Evolutionary conservation across 2,888 invertebrate genomes (phyloP), one percentile per base, ranked within the genome.

Genomic region (Meloe dianella): DNA sequence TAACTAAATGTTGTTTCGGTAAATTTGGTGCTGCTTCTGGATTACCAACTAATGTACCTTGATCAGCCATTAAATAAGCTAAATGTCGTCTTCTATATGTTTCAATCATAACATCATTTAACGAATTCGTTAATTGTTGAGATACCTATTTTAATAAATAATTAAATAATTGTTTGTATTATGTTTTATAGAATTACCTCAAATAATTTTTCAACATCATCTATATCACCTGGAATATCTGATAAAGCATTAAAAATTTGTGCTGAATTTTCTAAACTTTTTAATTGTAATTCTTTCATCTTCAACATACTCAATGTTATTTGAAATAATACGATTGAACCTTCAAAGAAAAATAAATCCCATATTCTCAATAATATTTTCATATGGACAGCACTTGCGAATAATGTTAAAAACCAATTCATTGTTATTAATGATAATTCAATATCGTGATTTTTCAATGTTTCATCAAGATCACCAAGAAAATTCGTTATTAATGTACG

Each of bases 221-320:
- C 93, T 67, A 97, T 92, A 84, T 93, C 93, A 17, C 96, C 95
- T 51, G 98, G 98, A 79, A 98, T 94, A 82, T 97, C 96, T 20
- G 97, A 97, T 2, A 99, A 86, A 3, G 96, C 94, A 84, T 98
- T 98, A 83, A 99, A 99, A 79, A 99, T 97, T 85, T 97, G 96
- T 12, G 98, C 98, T 0, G 98, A 97, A 84, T 97, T 97, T 78
- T 97, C 96, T 74, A 96, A 87, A 73, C 90, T 89, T 75, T 91
- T 91, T 64, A 98, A 87, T 79, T 94, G 92, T 9, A 89, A 86
- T 80, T 95, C 95, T 88, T 88, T 90, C 76, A 96, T 91, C 85
- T 96, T 96, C 10, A 98, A 86, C 95, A 98, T 96, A 67, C 96
- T 97, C 67, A 98, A 86, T 2, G 97, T 96, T 30, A 95, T 88